Percentiles rank a stretch among this genome's conserved stretches.
Evolutionary conservation across 2,113 vertebrate species (phyloP).

Genomic region (Quiscalus mexicanus): DNA sequence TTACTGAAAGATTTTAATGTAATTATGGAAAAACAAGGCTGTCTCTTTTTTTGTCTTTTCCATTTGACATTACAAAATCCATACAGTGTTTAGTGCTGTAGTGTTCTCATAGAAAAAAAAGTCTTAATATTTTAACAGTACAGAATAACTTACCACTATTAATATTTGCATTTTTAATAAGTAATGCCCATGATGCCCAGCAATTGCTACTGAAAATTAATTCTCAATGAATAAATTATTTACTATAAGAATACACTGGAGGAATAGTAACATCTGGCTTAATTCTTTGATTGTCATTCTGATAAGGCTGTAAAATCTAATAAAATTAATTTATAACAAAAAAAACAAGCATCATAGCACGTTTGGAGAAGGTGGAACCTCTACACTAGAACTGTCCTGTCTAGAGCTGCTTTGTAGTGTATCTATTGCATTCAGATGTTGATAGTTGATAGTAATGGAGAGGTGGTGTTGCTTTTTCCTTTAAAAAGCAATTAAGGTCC

Average conservation of each 20-base stretch:
- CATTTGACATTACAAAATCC: not conserved
- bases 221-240: conserved; percentile 51
- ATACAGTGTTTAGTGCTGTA: not conserved
- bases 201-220: conserved; percentile 53
- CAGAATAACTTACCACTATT: not conserved
- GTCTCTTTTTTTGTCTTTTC: not conserved
- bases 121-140: not conserved
- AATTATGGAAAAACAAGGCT: not conserved
- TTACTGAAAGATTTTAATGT: not conserved
- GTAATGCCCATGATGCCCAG: conserved; percentile 9
- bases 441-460: not conserved
- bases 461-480: not conserved
- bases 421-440: not conserved
- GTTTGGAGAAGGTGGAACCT: not conserved
- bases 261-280: conserved; percentile 3
- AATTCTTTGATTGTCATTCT: conserved; percentile 38
- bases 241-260: not conserved
- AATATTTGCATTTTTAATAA: conserved; percentile 9
- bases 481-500: not conserved
- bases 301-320: not conserved
- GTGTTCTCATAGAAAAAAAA: not conserved
- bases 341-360: not conserved
- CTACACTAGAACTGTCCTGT: not conserved
- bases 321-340: not conserved
- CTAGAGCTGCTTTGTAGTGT: not conserved